Evolutionary conservation across 2,113 vertebrate species (phyloP), one percentile per base, ranked within the genome.

Genomic region (Dicrurus megarhynchus): DNA sequence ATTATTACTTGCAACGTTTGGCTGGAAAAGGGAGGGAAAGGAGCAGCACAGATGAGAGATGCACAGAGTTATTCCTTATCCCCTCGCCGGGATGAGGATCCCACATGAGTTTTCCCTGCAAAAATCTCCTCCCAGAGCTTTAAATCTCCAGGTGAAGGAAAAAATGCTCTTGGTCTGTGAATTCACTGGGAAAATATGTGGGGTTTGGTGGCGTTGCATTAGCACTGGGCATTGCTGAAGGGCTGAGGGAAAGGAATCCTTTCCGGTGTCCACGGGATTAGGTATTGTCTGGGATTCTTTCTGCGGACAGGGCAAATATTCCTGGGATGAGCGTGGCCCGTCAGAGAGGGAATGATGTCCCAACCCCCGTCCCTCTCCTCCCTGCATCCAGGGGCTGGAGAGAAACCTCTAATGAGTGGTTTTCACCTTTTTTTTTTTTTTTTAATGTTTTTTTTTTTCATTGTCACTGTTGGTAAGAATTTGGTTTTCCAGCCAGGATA

Each of bases 141-240:
- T 87, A 70, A 90, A 81, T 71, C 77, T 75, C 73, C 94, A 96
- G 94, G 96, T 91, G 93, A 84, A 91, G 65, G 73, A 27, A 56
- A 69, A 63, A 87, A 67, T 18, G 41, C 41, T 75, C 65, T 64
- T 1, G 49, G 57, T 55, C 30, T 60, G 74, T 95, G 95, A 95
- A 94, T 84, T 93, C 93, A 93, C 41, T 12, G 65, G 52, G 16
- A 87, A 92, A 89, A 13, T 89, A 70, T 89, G 86, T 4, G 6
- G 84, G 77, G 11, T 90, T 92, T 89, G 42, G 86, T 70, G 57
- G 86, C 5, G 4, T 9, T 60, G 74, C 69, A 0, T 64, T 73
- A 75, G 73, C 26, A 1, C 55, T 37, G 93, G 35, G 50, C 55
- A 2, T 22, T 73, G 90, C 92, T 88, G 5, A 90, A 88, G 46